These are phyloP conservation scores for Polypterus bichir DNA, from an alignment of 2,113 vertebrate species.

Conservation along the genomic window DNA sequence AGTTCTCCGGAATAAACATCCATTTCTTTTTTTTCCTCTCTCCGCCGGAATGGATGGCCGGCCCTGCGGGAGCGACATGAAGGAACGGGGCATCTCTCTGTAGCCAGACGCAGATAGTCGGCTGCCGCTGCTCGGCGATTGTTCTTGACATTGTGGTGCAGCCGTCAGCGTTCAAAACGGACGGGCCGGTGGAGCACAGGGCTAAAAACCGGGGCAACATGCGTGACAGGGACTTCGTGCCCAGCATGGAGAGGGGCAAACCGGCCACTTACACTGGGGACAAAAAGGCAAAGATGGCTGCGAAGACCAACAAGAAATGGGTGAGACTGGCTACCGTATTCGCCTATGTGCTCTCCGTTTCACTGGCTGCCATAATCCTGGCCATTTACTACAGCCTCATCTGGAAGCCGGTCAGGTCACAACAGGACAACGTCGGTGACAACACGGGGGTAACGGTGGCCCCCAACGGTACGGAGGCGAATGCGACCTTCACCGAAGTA, in stretches of 20 bases:
- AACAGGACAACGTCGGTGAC: conserved; percentile 31
- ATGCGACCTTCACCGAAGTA: conserved; percentile 34
- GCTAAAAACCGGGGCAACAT: conserved; percentile 78
- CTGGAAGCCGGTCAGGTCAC: conserved; percentile 71
- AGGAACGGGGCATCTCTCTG: too few relatives aligned
- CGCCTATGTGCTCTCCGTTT: conserved; percentile 92
- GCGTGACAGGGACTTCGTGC: conserved; percentile 84
- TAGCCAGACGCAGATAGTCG: too few relatives aligned
- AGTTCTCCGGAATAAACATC: too few relatives aligned
- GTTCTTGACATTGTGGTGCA: too few relatives aligned
- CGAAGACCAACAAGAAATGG: conserved; percentile 98
- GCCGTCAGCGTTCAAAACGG: conserved; percentile 55
- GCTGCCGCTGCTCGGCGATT: too few relatives aligned
- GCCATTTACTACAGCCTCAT: conserved; percentile 94
- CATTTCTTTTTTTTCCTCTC: too few relatives aligned
- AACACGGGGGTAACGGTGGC: conserved; percentile 25
- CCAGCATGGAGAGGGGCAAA: conserved; percentile 86
- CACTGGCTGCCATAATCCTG: conserved; percentile 90
- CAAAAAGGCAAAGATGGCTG: conserved; percentile 97
- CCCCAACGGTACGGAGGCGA: conserved; percentile 24
- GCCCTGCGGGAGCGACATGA: neutral
- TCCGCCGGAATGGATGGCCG: too few relatives aligned
- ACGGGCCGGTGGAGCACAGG: conserved; percentile 82
- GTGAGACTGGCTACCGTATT: conserved; percentile 93
- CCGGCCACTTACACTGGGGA: conserved; percentile 94